phyloP scores from a whole-genome alignment of 2,113 vertebrate genomes.

The Aplodontia rufa region DNA sequence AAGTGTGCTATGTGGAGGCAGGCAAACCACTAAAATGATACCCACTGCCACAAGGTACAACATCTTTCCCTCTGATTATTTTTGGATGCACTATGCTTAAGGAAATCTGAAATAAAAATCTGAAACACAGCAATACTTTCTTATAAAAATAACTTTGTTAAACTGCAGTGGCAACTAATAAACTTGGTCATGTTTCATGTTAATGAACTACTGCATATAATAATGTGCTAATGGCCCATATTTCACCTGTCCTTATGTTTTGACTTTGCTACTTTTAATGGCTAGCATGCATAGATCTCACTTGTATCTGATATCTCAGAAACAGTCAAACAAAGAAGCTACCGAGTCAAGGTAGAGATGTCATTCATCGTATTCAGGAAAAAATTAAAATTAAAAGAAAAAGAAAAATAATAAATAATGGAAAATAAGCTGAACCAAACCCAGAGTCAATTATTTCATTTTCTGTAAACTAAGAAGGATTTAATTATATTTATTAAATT shows the following conservation, averaged over 20 bases:
- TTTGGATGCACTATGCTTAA: neutral
- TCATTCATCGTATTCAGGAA: neutral
- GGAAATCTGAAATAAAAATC: neutral
- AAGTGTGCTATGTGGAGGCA: conserved; percentile 1
- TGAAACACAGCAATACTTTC: neutral
- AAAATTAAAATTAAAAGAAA: neutral
- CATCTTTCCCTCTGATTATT: neutral
- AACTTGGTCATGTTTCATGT: neutral
- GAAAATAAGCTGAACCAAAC: neutral
- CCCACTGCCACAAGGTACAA: neutral
- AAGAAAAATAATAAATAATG: neutral
- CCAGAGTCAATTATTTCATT: neutral
- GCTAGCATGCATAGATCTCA: neutral
- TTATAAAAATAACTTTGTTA: conserved; percentile 12
- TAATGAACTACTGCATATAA: neutral
- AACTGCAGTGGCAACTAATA: neutral
- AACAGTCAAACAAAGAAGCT: neutral
- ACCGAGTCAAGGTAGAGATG: neutral
- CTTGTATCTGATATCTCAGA: neutral
- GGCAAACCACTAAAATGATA: neutral
- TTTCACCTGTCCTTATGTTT: neutral
- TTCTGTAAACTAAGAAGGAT: neutral
- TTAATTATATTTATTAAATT: neutral
- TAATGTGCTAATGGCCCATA: neutral
- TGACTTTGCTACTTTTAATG: neutral